Base-by-base conservation (phyloP, 2,888 invertebrate genomes). In the Erebia palarica region DNA sequence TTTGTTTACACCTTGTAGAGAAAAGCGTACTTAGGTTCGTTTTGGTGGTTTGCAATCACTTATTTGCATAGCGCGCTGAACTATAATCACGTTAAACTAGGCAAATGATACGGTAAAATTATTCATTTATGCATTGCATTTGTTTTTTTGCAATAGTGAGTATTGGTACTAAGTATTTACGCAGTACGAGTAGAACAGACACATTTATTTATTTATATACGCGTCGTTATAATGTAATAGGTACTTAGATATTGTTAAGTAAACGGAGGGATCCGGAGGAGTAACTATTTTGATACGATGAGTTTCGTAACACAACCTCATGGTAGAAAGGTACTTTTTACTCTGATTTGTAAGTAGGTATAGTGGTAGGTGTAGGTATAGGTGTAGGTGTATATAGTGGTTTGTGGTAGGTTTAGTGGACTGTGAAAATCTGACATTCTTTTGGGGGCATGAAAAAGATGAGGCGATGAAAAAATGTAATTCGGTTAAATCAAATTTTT, bases 61-160 rank as follows among this genome's bases (percentile, higher is more conserved):
- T 44, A 63, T 49, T 63, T 49, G 47, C 63, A 63, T 63, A 73
- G 36, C 44, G 57, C 47, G 57, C 68, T 73, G 53, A 47, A 57
- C 49, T 66, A n/a, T n/a, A 69, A 58, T 64, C 69, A 72, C 58
- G 58, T 14, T 63, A 63, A 58, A 59, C 53, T 63, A 59, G 60
- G 65, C 58, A 73, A 36, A 66, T 69, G 67, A 67, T 70, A 70
- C 51, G 57, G 60, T 49, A 71, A 75, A 71, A 65, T 75, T 73
- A 73, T 75, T 73, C 69, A 75, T 73, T 71, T 73, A 75, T 73
- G 61, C 73, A 55, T 67, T 53, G 67, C 69, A 63, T 63, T 63
- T 63, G 47, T 71, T 60, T 58, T 63, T 60, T 75, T 67, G 66
- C 70, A 70, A 67, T 68, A 64, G 1, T 61, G 16, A 36, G 27